Base-by-base conservation (phyloP, 1,140 invertebrate genomes). In the Drosophila athabasca region DNA sequence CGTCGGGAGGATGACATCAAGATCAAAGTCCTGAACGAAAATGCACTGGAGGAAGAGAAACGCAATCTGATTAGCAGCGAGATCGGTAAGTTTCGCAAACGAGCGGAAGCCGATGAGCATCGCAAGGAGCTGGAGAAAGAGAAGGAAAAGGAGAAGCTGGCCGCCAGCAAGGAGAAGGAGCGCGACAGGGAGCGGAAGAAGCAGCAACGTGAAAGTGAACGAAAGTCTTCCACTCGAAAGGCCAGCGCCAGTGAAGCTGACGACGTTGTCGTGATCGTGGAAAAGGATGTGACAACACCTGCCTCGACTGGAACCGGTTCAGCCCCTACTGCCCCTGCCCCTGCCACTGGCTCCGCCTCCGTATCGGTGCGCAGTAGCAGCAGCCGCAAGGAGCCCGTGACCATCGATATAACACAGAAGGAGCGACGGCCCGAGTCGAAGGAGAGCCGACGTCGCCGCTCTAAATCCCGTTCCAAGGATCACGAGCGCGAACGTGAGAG, bases 41-140 rank as follows among this genome's bases (percentile, higher is more conserved):
- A 96, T 5, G 96, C 98, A 89, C 95, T 99, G 61, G 98, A 99
- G 93, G 98, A 99, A 93, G 98, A 98, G 90, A 98, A 99, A 92
- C 95, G 97, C n/a, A 96, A 96, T 92, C 94, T 99, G 69, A 99
- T 99, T 74, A 98, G 97, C 79, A 94, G 95, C 76, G 98, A 99
- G 94, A 99, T 99, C 92, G 97, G 97, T 73, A 98, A 98, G 93
- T 99, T 99, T 93, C 94, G 98, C 59, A 98, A 99, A 94, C 96
- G 97, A 65, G 90, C 91, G 15, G 90, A 92, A 67, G 90, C 78
- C 49, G 90, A 92, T 84, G 90, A 92, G 64, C 79, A 90, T 67
- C 79, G 90, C 54, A 91, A 92, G 51, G 90, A 94, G 69, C 92
- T 94, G 72, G 93, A 94, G 58, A 92, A 94, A 81, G 93, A 94